Conservation (phyloP, 1,140 invertebrate species). For the Spodoptera frugiperda region DNA sequence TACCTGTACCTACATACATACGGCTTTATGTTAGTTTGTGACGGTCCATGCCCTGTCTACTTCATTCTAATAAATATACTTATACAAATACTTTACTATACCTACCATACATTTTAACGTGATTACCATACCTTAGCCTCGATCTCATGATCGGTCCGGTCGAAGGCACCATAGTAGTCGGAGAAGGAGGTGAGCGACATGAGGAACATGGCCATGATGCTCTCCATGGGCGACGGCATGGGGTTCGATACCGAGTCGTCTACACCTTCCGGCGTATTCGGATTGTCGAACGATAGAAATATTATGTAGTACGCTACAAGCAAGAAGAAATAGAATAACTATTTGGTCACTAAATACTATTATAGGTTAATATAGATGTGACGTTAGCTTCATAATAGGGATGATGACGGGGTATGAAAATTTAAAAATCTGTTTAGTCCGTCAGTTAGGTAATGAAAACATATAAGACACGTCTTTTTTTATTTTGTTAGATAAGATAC, state of each 20-base stretch:
- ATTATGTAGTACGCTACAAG: slow-evolving; percentile 95
- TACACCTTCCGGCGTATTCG: slow-evolving; percentile 90
- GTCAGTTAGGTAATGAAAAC: too few relatives aligned
- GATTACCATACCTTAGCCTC: slow-evolving; percentile 92
- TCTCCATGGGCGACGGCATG: slow-evolving; percentile 96
- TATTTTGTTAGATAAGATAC: too few relatives aligned
- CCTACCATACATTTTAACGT: neutral
- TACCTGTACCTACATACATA: too few relatives aligned
- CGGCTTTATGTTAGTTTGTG: too few relatives aligned
- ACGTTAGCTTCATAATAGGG: too few relatives aligned
- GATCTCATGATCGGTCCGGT: slow-evolving; percentile 94
- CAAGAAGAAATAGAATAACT: neutral
- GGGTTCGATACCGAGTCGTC: slow-evolving; percentile 93
- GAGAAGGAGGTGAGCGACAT: slow-evolving; percentile 99
- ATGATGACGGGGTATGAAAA: too few relatives aligned
- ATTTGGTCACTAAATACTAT: neutral
- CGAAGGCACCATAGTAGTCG: slow-evolving; percentile 96
- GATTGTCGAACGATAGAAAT: slow-evolving; percentile 95
- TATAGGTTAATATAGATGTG: too few relatives aligned
- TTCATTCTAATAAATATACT: too few relatives aligned
- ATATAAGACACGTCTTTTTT: too few relatives aligned
- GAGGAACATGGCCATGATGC: slow-evolving; percentile 98
- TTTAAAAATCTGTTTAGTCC: too few relatives aligned
- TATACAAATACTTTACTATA: too few relatives aligned
- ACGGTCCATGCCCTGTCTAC: too few relatives aligned